Conservation (phyloP, 1,140 invertebrate species). For the Charaxes varanes region DNA sequence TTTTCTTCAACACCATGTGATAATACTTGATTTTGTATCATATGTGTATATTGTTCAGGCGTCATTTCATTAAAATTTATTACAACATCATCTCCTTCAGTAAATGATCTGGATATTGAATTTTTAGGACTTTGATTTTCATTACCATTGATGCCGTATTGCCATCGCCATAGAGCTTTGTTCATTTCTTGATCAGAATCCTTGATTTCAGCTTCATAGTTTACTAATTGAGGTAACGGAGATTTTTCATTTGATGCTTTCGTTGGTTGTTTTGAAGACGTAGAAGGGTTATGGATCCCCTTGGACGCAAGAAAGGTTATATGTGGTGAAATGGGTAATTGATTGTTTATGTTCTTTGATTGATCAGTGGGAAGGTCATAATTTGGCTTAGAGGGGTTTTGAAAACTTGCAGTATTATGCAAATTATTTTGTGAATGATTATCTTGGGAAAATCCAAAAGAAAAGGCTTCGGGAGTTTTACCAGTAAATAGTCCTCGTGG, state of each 20-base stretch:
- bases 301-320: slow-evolving; percentile 65
- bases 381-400: slow-evolving; percentile 35
- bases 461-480: slow-evolving; percentile 62
- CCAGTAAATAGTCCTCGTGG: slow-evolving; percentile 57
- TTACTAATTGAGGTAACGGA: slow-evolving; percentile 52
- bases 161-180: slow-evolving; percentile 61
- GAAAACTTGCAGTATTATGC: slow-evolving; percentile 35
- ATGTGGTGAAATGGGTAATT: slow-evolving; percentile 53
- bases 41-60: slow-evolving; percentile 50
- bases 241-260: slow-evolving; percentile 45
- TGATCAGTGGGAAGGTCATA: slow-evolving; percentile 39
- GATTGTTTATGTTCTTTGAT: slow-evolving; percentile 36
- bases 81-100: slow-evolving; percentile 52
- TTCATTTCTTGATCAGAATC: slow-evolving; percentile 45
- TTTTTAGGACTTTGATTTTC: slow-evolving; percentile 43
- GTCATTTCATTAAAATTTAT: slow-evolving; percentile 66
- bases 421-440: slow-evolving; percentile 43
- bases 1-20: slow-evolving; percentile 6
- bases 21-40: slow-evolving; percentile 38
- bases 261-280: slow-evolving; percentile 28
- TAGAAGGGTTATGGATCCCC: slow-evolving; percentile 54
- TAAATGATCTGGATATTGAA: slow-evolving; percentile 59
- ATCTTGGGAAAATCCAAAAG: slow-evolving; percentile 42
- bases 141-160: slow-evolving; percentile 52
- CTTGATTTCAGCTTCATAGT: slow-evolving; percentile 49